Evolutionary conservation across 2,888 invertebrate genomes (phyloP), one percentile per base, ranked within the genome.

Genomic region (Cheilosia soror): DNA sequence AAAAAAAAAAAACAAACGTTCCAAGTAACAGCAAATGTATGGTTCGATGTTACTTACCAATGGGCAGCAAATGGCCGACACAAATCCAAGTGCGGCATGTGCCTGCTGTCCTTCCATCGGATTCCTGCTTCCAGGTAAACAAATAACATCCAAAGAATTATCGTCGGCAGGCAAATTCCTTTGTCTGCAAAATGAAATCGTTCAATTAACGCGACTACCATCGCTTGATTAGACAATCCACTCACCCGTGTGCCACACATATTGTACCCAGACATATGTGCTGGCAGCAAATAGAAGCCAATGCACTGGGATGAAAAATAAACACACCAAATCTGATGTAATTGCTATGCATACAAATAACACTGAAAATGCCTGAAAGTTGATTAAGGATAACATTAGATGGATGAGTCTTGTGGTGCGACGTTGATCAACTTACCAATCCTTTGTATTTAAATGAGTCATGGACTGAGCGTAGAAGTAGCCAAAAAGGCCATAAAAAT

Each of bases 211-310:
- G 6, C 37, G 4, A 6, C 25, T 6, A 49, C 11, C 13, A 15
- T 9, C 7, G 11, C 2, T 40, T 27, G 7, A 27, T 29, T 15
- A 20, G 6, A 4, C 11, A n/a, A 13, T 6, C 4, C 4, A 37
- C 62, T 88, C 93, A 96, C 98, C 98, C 94, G 98, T 97, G 93
- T 98, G 97, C 98, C 98, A 99, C 88, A 98, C 97, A 93, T 98
- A 98, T 93, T 99, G 98, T 91, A 99, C 97, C 98, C 98, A 99
- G 87, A 99, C 98, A 93, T 99, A 99, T 90, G 98, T 98, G 93
- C 98, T 98, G 90, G 99, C 99, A 87, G 97, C 97, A 93, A 99
- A 98, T 93, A 99, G 98, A 92, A 98, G 94, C 96, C 98, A 98
- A 93, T 98, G 97, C 89, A 98, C 96, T 88, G 99, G 99, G 94